Conservation (phyloP, 2,797 vertebrate genomes). For the Protonibea diacanthus region DNA sequence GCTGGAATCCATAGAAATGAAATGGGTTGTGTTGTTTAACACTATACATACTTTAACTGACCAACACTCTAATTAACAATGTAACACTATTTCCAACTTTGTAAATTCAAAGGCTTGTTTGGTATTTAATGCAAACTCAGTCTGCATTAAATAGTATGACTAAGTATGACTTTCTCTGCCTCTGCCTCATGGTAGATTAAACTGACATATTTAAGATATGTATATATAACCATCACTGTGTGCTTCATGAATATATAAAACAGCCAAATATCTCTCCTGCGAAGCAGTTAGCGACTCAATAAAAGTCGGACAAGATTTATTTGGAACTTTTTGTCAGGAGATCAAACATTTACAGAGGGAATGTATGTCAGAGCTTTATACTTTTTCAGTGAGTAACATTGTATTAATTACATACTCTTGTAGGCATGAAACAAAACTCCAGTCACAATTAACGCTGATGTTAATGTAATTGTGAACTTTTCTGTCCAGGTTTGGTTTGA, state of each 20-base stretch:
- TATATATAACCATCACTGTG: not conserved
- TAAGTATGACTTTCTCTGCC: too few species aligned
- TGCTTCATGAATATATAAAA: not conserved
- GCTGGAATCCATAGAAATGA: too few species aligned
- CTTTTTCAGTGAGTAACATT: not conserved
- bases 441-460: not conserved
- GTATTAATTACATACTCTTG: not conserved
- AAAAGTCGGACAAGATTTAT: not conserved
- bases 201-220: not conserved
- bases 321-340: not conserved
- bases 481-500: not conserved
- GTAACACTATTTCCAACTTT: too few species aligned
- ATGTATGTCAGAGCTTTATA: not conserved
- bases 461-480: not conserved
- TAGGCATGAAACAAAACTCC: not conserved
- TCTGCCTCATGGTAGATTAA: not conserved
- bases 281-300: not conserved
- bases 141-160: too few species aligned
- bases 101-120: too few species aligned
- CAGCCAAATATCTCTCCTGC: not conserved
- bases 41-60: not conserved
- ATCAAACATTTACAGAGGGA: not conserved
- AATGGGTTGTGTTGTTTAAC: not conserved
- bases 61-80: not conserved
- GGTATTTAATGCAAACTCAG: not conserved